Percentiles rank a stretch among this genome's conserved stretches.
phyloP scores from a whole-genome alignment of 2,113 vertebrate genomes.

The Vimba vimba region DNA sequence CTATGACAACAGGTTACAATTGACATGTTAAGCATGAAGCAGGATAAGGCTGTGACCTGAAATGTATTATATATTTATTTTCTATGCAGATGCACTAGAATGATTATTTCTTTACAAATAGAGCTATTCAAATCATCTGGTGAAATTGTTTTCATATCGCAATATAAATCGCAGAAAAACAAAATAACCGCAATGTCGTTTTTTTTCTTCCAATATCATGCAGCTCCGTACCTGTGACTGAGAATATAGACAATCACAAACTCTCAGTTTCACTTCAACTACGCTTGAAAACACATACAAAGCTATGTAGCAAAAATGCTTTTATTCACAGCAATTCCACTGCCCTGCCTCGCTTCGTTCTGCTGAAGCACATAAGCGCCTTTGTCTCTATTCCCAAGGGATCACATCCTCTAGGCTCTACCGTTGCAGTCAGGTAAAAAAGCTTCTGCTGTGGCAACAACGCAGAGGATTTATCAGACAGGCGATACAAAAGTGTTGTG shows the following conservation, averaged over 20 bases:
- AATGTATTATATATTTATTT: no score
- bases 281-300: constrained; percentile 22
- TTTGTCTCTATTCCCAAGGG: constrained; percentile 47
- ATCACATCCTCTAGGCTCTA: constrained; percentile 38
- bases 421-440: constrained; percentile 46
- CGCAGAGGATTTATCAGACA: constrained; percentile 53
- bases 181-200: no score
- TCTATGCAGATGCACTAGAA: no score
- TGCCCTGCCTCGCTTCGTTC: constrained; percentile 29
- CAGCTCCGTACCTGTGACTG: not conserved
- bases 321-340: constrained; percentile 34
- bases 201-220: no score
- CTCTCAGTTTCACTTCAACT: not conserved
- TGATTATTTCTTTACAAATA: no score
- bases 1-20: not conserved
- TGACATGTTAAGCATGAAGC: not conserved
- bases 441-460: constrained; percentile 23
- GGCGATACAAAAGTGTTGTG: constrained; percentile 51
- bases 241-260: not conserved
- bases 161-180: no score
- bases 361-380: constrained; percentile 43
- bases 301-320: constrained; percentile 2
- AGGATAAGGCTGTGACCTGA: not conserved
- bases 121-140: no score
- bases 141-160: no score